phyloP scores from a whole-genome alignment of 2,113 vertebrate species.

The Caracal caracal region DNA sequence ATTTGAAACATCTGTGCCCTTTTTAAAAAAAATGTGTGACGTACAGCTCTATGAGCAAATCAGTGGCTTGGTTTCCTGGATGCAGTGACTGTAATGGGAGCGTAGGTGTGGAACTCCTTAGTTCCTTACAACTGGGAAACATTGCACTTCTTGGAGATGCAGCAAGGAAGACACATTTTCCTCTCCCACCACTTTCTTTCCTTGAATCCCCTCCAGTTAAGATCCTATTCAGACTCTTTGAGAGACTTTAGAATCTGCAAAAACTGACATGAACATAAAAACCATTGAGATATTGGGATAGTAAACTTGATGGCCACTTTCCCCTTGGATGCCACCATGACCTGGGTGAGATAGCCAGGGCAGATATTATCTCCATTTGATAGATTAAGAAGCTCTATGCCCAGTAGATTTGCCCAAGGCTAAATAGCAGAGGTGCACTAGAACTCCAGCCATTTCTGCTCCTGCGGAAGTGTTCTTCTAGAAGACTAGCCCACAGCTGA shows the following conservation, averaged over 20 bases:
- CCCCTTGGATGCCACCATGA: not conserved
- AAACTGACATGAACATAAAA: not conserved
- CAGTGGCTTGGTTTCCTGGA: not conserved
- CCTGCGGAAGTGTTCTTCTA: not conserved
- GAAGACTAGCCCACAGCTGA: not conserved
- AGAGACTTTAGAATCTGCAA: not conserved
- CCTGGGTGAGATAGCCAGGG: not conserved
- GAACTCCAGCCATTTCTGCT: not conserved
- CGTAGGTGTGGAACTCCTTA: conserved; percentile 66
- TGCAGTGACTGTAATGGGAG: conserved; percentile 69
- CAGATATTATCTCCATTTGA: not conserved
- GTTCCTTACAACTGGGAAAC: not conserved
- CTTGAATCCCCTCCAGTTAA: not conserved
- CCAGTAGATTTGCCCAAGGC: not conserved
- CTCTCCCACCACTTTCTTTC: not conserved
- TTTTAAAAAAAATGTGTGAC: not conserved
- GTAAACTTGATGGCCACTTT: not conserved
- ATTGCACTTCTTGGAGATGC: not conserved
- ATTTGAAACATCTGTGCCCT: not conserved
- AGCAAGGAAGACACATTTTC: not conserved
- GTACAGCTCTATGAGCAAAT: not conserved
- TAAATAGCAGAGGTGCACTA: not conserved
- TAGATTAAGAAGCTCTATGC: not conserved
- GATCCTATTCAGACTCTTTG: not conserved
- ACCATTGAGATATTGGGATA: not conserved